Evolutionary conservation across 2,113 vertebrate genomes (phyloP), one percentile per base, ranked within the genome.

Genomic region (Lucifuga dentata): DNA sequence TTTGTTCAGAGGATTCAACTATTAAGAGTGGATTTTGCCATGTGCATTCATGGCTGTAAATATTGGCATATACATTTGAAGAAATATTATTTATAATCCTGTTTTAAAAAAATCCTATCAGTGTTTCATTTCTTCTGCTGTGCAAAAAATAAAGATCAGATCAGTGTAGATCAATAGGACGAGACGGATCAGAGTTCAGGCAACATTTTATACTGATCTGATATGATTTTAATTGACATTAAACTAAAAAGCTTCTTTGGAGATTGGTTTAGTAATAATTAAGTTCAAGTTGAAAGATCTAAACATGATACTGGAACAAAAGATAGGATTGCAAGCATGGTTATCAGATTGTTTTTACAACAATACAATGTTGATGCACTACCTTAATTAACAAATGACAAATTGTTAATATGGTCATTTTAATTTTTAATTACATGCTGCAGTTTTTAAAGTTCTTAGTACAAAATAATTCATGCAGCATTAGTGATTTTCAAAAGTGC

Each of bases 391-490:
- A 84, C 11, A 76, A 46, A 72, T 66, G 64, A 81, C 77, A 87
- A 60, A 41, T 26, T 10, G 24, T 46, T 8, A 43, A 44, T 17
- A 41, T 24, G 57, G 35, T 45, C 49, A 67, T 49, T 72, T 83
- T 24, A 80, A 19, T 67, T 84, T 92, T 90, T 83, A 81, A 81
- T 85, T 85, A 43, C 87, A 90, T 91, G 80, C 83, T 88, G 80
- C 85, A 85, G 49, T 87, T 88, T 89, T 74, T 86, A 81, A 73
- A 74, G 81, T 53, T 81, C 68, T 79, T 81, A 49, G 76, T 93
- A 92, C 91, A 91, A 93, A 93, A 85, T 86, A 89, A 69, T 78
- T 80, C 92, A 93, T 94, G 91, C 92, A 89, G 89, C 90, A 90
- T 93, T 44, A 65, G 71, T 84, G 58, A 38, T 80, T 87, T 29